A percentile compares a stretch with the other conserved stretches of the same genome.
phyloP scores from a whole-genome alignment of 2,888 invertebrate genomes.

The Erannis defoliaria region DNA sequence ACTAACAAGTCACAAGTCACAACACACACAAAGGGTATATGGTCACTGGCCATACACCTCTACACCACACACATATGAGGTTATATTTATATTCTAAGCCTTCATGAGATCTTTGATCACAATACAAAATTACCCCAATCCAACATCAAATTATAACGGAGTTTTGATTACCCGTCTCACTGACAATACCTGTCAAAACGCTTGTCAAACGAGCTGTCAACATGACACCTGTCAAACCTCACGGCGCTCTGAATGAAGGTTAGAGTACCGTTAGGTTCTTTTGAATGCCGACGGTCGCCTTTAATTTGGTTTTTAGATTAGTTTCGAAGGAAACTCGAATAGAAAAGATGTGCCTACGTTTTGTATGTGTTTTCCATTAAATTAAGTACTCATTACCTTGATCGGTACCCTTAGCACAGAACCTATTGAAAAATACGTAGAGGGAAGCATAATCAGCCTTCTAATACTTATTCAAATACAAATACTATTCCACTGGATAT shows the following conservation, averaged over 20 bases:
- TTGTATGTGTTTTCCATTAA: neutral
- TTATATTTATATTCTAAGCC: no score
- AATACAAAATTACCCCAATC: neutral
- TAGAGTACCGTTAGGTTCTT: slow-evolving; percentile 35
- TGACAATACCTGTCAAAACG: slow-evolving; percentile 66
- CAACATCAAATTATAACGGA: slow-evolving; percentile 28
- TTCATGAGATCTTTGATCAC: neutral
- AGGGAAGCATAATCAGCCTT: no score
- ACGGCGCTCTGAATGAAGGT: slow-evolving; percentile 17
- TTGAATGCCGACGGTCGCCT: slow-evolving; percentile 17
- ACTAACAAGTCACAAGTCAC: no score
- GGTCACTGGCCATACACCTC: no score
- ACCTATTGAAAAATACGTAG: no score
- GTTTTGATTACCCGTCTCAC: slow-evolving; percentile 41
- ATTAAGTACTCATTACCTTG: no score
- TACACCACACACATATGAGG: no score
- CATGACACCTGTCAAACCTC: slow-evolving; percentile 68
- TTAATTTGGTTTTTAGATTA: slow-evolving; percentile 30
- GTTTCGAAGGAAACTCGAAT: slow-evolving; percentile 21
- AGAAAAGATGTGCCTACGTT: neutral
- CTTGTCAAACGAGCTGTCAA: slow-evolving; percentile 59
- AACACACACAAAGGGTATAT: no score
- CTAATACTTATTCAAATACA: no score
- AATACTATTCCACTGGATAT: no score
- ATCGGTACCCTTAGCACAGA: no score